phyloP scores from a whole-genome alignment of 2,113 vertebrate species.

The Peromyscus leucopus region DNA sequence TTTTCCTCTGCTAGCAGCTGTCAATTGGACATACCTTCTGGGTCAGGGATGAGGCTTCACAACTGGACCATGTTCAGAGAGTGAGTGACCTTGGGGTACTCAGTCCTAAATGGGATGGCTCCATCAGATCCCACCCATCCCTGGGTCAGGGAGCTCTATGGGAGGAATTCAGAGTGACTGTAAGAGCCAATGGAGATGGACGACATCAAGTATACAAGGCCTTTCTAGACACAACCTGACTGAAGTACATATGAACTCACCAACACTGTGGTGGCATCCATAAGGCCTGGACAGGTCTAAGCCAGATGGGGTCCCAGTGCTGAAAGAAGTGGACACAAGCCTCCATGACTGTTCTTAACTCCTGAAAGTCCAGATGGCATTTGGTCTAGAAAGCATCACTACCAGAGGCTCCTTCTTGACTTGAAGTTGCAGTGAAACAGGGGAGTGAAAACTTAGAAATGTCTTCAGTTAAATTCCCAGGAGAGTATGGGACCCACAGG shows the following conservation, averaged over 20 bases:
- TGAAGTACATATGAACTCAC: not conserved
- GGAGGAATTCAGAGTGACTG: not conserved
- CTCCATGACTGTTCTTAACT: not conserved
- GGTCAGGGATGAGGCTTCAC: not conserved
- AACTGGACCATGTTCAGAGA: not conserved
- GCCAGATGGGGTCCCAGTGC: not conserved
- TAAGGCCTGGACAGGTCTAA: not conserved
- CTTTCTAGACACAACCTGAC: not conserved
- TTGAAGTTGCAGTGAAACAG: not conserved
- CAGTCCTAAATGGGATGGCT: not conserved
- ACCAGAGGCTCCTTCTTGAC: not conserved
- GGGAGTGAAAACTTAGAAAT: not conserved
- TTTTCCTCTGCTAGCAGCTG: not conserved
- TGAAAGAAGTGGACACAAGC: not conserved
- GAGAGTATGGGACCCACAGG: not conserved
- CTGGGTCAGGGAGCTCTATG: not conserved
- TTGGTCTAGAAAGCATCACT: not conserved
- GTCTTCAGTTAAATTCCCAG: not conserved
- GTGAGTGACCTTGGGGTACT: not conserved
- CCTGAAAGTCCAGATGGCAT: not conserved
- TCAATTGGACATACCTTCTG: not conserved
- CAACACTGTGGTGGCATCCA: not conserved
- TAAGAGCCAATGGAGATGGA: not conserved
- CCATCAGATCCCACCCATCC: not conserved
- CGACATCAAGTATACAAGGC: not conserved